Evolutionary conservation across 2,113 vertebrate species (phyloP), one percentile per base, ranked within the genome.

Genomic region (Hyaena hyaena): DNA sequence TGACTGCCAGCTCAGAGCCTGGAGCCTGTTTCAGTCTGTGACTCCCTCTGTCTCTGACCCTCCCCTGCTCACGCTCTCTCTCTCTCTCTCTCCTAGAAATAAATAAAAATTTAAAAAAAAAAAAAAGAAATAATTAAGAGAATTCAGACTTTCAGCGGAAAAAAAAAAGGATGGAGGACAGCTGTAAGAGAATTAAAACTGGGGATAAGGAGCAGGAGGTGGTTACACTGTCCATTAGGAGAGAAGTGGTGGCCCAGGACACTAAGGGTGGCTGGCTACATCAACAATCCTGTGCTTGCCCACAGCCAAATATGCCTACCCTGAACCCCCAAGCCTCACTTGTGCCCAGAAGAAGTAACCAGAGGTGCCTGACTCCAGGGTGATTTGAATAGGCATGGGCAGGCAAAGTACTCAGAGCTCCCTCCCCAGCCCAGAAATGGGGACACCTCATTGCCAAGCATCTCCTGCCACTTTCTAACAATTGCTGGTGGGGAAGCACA

Each of bases 181-280:
- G 19, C 2, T 71, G 19, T 24, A 77, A 95, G 33, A 48, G 1
- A 80, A 21, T 10, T 23, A n/a, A 63, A 17, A 33, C 16, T 31
- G n/a, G 15, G 31, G 15, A 26, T 28, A 43, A 43, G 24, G 26
- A 48, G 26, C 4, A 24, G 24, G 16, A 9, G 21, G 21, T 73
- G 21, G 7, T 23, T 17, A 74, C 6, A 33, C 1, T 53, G 24
- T 7, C 87, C 93, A 16, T 15, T 4, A 6, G 24, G 39, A 7
- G 16, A 26, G 4, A 2, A 65, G 55, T 11, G 7, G 28, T 8
- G 16, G 9, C 8, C 21, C 10, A 76, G 10, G 5, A 0, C 16
- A 15, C 53, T 12, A 21, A 35, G 2, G 11, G 26, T n/a, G 28
- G 2, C 21, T 71, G 31, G 26, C 9, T 83, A 19, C 14, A 65